Evolutionary conservation across 1,140 invertebrate species (phyloP).

Genomic region (Oreohelix idahoensis): DNA sequence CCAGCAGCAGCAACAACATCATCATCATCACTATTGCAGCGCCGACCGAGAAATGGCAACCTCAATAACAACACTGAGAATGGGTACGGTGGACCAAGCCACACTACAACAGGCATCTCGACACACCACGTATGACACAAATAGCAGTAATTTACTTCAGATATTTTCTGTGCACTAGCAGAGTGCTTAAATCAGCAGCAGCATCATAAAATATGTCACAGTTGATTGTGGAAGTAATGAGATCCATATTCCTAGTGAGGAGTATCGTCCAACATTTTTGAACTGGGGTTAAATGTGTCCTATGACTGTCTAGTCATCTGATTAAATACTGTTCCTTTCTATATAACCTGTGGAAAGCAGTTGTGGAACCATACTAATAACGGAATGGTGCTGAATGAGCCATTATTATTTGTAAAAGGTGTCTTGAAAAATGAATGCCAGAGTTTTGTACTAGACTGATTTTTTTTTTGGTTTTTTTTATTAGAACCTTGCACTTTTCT

Average conservation of each 20-base stretch:
- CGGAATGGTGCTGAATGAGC: no score
- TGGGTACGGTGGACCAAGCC: conserved; percentile 33
- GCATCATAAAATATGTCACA: not conserved
- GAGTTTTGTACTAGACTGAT: no score
- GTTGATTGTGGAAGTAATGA: not conserved
- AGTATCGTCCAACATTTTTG: not conserved
- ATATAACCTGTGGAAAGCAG: no score
- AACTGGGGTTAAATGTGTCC: not conserved
- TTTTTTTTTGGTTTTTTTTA: no score
- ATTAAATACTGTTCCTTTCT: no score
- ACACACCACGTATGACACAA: not conserved
- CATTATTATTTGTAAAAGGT: no score
- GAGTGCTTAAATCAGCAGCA: conserved; percentile 5
- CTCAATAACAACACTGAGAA: conserved; percentile 43
- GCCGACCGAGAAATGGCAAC: conserved; percentile 19
- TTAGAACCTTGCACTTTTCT: no score
- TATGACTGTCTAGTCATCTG: not conserved
- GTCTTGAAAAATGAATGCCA: no score
- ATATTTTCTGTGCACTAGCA: not conserved
- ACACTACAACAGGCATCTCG: not conserved
- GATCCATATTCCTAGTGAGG: not conserved
- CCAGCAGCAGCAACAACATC: conserved; percentile 20
- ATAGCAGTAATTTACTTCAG: not conserved
- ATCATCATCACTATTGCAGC: conserved; percentile 15
- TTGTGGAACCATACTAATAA: no score